Evolutionary conservation across 1,140 invertebrate species (phyloP).

Genomic region (Magallana gigas): DNA sequence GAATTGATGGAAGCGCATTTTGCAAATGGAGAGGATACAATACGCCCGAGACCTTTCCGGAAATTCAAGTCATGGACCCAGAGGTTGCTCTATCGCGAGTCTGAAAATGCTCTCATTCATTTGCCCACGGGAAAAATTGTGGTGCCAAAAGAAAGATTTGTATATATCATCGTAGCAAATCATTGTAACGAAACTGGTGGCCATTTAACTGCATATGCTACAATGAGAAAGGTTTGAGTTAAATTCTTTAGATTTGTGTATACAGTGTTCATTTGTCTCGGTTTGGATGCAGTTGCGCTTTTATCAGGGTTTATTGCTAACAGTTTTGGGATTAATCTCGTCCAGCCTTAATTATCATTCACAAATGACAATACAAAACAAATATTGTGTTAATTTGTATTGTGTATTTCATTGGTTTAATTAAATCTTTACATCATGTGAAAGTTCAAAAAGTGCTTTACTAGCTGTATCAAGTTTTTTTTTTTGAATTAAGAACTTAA

Average conservation of each 20-base stretch:
- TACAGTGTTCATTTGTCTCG: too few species aligned
- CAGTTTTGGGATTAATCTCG: too few species aligned
- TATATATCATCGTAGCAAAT: constrained; percentile 31
- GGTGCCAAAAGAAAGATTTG: constrained; percentile 46
- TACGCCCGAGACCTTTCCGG: neutral
- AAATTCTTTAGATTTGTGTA: neutral
- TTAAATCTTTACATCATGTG: too few species aligned
- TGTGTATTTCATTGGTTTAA: too few species aligned
- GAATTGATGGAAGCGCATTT: constrained; percentile 43
- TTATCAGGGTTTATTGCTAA: too few species aligned
- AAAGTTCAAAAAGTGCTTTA: too few species aligned
- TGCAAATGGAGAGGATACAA: neutral
- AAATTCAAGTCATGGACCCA: constrained; percentile 47
- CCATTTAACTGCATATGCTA: constrained; percentile 40
- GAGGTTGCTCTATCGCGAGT: constrained; percentile 37
- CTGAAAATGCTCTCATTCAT: constrained; percentile 42
- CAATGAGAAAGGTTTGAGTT: constrained; percentile 43
- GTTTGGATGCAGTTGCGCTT: too few species aligned
- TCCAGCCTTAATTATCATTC: too few species aligned
- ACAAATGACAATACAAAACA: too few species aligned
- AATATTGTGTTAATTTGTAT: too few species aligned
- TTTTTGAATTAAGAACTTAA: too few species aligned
- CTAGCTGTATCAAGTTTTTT: too few species aligned
- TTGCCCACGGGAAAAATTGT: constrained; percentile 45
- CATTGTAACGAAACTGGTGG: neutral